These are phyloP conservation scores for Rhea americana DNA, from an alignment of 2,113 vertebrate genomes.

Conservation along the genomic window DNA sequence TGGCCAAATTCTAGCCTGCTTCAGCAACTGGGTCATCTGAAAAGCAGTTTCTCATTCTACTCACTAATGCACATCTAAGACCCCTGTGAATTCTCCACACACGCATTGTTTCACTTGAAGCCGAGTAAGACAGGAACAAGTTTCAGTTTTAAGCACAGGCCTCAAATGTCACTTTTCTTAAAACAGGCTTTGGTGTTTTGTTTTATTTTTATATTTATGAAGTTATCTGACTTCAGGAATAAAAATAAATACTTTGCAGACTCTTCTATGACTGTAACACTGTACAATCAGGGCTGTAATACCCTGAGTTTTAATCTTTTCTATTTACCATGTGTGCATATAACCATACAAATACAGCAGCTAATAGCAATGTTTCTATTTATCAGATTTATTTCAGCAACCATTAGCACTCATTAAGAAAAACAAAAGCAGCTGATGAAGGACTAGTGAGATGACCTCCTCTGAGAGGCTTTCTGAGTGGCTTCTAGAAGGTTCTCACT, in stretches of 20 bases:
- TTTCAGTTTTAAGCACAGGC: background rate
- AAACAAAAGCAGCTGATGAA: background rate
- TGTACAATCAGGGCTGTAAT: background rate
- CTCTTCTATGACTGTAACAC: background rate
- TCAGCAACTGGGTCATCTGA: constrained; percentile 7
- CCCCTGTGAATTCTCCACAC: background rate
- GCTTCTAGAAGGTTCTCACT: background rate
- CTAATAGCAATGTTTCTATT: background rate
- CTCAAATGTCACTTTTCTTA: background rate
- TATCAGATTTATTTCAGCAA: background rate
- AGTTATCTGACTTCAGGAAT: background rate
- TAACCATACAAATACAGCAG: background rate
- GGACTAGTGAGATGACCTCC: background rate
- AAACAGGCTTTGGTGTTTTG: background rate
- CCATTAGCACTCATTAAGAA: background rate
- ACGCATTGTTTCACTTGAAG: background rate
- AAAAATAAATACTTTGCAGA: background rate
- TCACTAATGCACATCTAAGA: background rate
- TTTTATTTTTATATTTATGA: background rate
- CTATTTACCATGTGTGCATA: background rate
- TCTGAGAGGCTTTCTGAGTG: background rate
- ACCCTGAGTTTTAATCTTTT: background rate
- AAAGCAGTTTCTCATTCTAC: constrained; percentile 12
- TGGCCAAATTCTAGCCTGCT: background rate
- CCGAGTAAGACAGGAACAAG: background rate